A percentile compares a stretch with the other conserved stretches of the same genome.
Evolutionary conservation across 2,113 vertebrate genomes (phyloP).

Genomic region (Indicator maculatus): DNA sequence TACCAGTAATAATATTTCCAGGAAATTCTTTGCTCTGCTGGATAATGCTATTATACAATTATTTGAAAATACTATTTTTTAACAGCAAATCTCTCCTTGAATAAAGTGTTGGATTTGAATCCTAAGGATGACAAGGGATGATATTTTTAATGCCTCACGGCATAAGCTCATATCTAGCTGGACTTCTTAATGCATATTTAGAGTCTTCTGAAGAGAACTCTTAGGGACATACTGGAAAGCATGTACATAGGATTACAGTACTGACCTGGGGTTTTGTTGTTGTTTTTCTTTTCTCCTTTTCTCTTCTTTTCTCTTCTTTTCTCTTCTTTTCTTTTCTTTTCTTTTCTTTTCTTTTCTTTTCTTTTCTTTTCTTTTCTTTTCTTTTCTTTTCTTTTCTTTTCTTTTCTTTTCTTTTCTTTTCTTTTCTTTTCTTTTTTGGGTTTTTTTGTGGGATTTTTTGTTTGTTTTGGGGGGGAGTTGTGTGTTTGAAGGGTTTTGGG

Average conservation of each 20-base stretch:
- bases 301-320: too few relatives aligned
- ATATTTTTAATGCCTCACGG: background rate
- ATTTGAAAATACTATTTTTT: background rate
- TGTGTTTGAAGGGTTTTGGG: too few relatives aligned
- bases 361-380: too few relatives aligned
- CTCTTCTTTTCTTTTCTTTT: too few relatives aligned
- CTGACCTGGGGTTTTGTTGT: too few relatives aligned
- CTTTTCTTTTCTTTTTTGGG: too few relatives aligned
- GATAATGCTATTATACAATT: background rate
- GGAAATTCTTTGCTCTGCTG: background rate
- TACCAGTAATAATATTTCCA: background rate
- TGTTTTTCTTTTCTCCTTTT: background rate
- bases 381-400: too few relatives aligned
- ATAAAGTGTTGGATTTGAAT: background rate
- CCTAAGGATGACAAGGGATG: background rate
- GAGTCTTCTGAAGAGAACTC: background rate
- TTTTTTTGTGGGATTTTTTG: too few relatives aligned
- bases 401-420: too few relatives aligned
- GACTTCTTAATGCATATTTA: background rate
- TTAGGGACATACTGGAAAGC: background rate
- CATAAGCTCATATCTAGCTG: background rate
- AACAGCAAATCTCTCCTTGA: background rate
- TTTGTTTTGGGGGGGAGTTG: too few relatives aligned
- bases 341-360: too few relatives aligned
- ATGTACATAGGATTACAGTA: background rate